Conservation (phyloP, 37 sponge, comb jelly and placozoan genomes). For the Ianthella basta region DNA sequence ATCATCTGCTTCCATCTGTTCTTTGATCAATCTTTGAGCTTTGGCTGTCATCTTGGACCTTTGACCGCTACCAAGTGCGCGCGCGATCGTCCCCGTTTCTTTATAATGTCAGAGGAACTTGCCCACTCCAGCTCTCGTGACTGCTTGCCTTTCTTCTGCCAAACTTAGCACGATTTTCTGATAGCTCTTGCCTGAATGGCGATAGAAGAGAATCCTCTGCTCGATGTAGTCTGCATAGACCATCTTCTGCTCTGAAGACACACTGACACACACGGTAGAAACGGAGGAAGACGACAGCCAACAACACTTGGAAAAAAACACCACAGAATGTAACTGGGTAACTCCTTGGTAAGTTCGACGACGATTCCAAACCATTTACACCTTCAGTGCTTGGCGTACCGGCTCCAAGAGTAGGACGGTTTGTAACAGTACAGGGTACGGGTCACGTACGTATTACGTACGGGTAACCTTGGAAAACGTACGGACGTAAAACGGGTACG, state of each 20-base stretch:
- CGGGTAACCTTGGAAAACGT: too few relatives aligned
- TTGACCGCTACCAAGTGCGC: not conserved
- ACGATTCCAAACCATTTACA: too few relatives aligned
- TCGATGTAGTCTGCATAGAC: not conserved
- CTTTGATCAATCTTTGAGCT: not conserved
- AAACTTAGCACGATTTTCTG: not conserved
- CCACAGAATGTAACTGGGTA: too few relatives aligned
- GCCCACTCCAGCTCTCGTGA: not conserved
- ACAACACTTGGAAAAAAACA: too few relatives aligned
- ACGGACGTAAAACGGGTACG: too few relatives aligned
- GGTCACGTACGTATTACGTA: too few relatives aligned
- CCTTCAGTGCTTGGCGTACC: too few relatives aligned
- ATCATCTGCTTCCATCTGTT: not conserved
- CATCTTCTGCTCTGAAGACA: not conserved
- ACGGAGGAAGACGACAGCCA: too few relatives aligned
- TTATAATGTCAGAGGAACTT: not conserved
- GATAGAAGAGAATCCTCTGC: slow-evolving; percentile 18
- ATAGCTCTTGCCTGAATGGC: slow-evolving; percentile 3
- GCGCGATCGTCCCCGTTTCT: not conserved
- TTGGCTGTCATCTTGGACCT: not conserved
- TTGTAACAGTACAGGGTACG: too few relatives aligned
- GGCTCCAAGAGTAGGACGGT: too few relatives aligned
- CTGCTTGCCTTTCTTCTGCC: not conserved
- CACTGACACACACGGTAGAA: not conserved
- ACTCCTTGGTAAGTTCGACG: too few relatives aligned